These are phyloP conservation scores for Buathra laborator DNA, from an alignment of 2,888 invertebrate species.

Conservation along the genomic window DNA sequence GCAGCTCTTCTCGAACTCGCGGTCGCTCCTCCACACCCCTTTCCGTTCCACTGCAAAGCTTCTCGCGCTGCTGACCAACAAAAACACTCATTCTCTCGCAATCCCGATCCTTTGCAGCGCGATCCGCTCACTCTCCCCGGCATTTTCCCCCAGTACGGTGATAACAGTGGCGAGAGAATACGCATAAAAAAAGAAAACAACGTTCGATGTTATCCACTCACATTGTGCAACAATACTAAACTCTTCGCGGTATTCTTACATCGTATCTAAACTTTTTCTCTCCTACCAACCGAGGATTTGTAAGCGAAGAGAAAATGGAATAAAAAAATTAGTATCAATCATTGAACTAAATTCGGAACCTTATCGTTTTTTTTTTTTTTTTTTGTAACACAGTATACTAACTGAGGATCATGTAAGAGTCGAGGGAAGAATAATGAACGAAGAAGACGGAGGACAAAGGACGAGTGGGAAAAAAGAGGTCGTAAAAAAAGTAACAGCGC, in stretches of 20 bases:
- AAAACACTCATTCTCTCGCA: constrained; percentile 14
- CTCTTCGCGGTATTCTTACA: not conserved
- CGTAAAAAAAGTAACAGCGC: constrained; percentile 55
- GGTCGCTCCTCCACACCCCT: not conserved
- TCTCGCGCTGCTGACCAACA: constrained; percentile 31
- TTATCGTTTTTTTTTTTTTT: constrained; percentile 11
- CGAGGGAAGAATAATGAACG: constrained; percentile 19
- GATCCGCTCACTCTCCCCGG: not conserved
- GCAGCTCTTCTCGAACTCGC: not conserved
- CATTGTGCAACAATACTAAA: not conserved
- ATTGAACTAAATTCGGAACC: constrained; percentile 11
- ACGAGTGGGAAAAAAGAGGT: constrained; percentile 7
- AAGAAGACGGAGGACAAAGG: constrained; percentile 15
- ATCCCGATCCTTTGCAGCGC: constrained; percentile 3
- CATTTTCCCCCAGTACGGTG: not conserved
- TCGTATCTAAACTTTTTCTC: not conserved
- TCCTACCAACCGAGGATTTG: not conserved
- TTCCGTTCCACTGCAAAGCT: constrained; percentile 12
- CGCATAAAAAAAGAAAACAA: not conserved
- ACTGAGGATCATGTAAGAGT: constrained; percentile 32
- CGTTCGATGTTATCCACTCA: not conserved
- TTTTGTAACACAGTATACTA: not conserved
- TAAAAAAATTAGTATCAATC: constrained; percentile 36
- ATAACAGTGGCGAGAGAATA: constrained; percentile 12
- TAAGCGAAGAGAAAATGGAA: not conserved